These are phyloP conservation scores for Hydropsyche betteni DNA, from an alignment of 2,888 invertebrate species.

Conservation along the genomic window DNA sequence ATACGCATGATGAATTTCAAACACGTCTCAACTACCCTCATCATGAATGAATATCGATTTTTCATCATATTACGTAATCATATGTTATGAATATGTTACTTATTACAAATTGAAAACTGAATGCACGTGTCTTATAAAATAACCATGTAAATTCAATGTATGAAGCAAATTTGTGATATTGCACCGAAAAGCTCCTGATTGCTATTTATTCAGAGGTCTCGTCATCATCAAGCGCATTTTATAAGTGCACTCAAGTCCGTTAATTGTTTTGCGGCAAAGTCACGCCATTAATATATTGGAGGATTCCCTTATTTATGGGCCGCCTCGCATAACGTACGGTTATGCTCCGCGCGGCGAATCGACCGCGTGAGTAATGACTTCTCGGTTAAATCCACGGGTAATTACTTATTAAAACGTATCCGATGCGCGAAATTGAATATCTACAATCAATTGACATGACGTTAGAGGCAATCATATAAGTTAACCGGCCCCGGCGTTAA, in stretches of 20 bases:
- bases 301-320: conserved; percentile 41
- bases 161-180: too few species aligned
- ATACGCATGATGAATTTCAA: too few species aligned
- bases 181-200: too few species aligned
- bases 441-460: conserved; percentile 49
- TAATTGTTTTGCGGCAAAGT: conserved; percentile 35
- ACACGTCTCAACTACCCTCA: too few species aligned
- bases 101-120: too few species aligned
- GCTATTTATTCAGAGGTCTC: too few species aligned
- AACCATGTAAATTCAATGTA: too few species aligned
- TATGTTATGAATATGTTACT: too few species aligned
- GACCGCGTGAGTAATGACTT: conserved; percentile 48
- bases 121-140: too few species aligned
- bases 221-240: conserved; percentile 1
- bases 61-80: too few species aligned
- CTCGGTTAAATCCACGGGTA: conserved; percentile 51
- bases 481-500: conserved; percentile 17
- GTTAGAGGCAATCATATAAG: conserved; percentile 41
- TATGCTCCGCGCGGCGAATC: conserved; percentile 42
- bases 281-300: conserved; percentile 32
- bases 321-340: conserved; percentile 40
- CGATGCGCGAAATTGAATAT: conserved; percentile 52
- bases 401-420: conserved; percentile 52
- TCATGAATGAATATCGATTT: too few species aligned
- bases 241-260: conserved; percentile 19